Evolutionary conservation across 2,797 vertebrate species (phyloP), one percentile per base, ranked within the genome.

Genomic region (Typhlichthys eigenmanni): DNA sequence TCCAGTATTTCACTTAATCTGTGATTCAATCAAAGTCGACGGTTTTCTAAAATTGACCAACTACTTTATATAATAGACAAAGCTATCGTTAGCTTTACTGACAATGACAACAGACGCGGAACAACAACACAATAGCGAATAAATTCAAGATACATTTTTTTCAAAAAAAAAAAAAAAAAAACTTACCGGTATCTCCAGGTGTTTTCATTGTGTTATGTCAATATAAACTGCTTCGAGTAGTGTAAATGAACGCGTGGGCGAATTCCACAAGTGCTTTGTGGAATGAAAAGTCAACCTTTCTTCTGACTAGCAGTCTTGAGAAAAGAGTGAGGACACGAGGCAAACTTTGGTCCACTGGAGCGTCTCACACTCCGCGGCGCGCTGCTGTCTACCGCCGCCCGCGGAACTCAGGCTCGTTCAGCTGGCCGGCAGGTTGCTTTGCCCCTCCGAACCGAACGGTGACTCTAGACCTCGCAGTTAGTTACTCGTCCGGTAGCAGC

Each of bases 171-270:
- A 19, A 1, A 19, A 19, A 19, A 19, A 19, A 19, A 1, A 81
- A 90, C 92, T 90, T 79, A 92, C 92, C 92, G 73, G 45, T 69
- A 14, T 93, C 92, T 80, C 92, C 91, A 65, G 90, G 90, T 85
- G 92, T 93, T 85, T 93, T 93, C 92, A 93, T 93, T 72, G 34
- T 85, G 65, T 59, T 58, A 81, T 61, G 51, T 69, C 64, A 66
- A 34, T 11, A n/a, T 24, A 52, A 47, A 69, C 62, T 66, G 11
- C 64, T 60, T 6, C 24, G 43, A 47, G 62, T 1, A 19, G 19
- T 19, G 19, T 19, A 19, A 19, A n/a, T 43, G 48, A 47, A 62
- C 43, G 55, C 43, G 38, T 53, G 63, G 74, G 16, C 46, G 65
- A 80, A 69, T 78, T 81, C 80, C 83, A 67, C 84, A 51, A 88